Conservation (phyloP, 2,113 vertebrate species). For the Passer domesticus region DNA sequence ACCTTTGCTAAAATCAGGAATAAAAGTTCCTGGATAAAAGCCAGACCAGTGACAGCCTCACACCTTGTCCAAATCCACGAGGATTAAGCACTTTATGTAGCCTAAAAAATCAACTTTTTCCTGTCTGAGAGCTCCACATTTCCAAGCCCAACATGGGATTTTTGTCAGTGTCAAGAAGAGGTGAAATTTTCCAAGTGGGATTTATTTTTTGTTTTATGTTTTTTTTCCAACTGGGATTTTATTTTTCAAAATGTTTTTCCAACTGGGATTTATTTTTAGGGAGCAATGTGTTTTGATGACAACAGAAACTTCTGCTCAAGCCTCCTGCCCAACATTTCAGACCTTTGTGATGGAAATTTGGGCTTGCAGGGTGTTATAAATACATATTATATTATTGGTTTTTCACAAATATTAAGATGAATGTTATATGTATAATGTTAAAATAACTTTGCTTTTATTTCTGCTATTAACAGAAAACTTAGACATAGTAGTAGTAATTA, state of each 20-base stretch:
- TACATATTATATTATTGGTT: no score
- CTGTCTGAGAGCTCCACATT: rapidly evolving
- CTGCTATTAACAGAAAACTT: no score
- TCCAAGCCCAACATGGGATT: background rate
- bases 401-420: no score
- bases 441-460: no score
- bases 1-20: background rate
- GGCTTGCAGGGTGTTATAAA: no score
- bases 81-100: background rate
- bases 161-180: background rate
- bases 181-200: background rate
- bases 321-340: no score
- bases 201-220: background rate
- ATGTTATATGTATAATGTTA: no score
- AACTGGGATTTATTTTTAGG: no score
- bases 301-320: no score
- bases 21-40: background rate
- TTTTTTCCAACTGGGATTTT: background rate
- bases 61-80: background rate
- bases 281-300: no score
- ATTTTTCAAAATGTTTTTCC: background rate
- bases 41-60: background rate
- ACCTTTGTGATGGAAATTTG: no score
- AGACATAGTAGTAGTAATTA: no score
- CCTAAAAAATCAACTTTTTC: background rate